Evolutionary conservation across 2,888 invertebrate species (phyloP), one percentile per base, ranked within the genome.

Genomic region (Andrena bicolor): DNA sequence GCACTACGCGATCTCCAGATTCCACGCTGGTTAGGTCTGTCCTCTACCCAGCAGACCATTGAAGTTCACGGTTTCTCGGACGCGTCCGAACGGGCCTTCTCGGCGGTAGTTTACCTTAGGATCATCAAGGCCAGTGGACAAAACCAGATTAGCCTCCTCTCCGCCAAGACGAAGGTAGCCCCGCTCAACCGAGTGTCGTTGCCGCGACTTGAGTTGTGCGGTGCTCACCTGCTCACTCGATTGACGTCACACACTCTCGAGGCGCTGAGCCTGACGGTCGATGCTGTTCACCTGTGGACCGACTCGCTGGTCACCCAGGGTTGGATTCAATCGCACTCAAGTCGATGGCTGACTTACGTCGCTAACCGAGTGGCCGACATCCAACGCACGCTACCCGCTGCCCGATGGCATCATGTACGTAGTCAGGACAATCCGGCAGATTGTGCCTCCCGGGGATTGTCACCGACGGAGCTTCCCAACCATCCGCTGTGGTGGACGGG

Each of bases 11-110:
- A 26, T 2, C 1, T 26, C 2, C 26, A 26, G 2, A 26, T 26
- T 26, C 26, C 26, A 1, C 26, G 26, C 1, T 26, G 26, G 26
- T 26, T 26, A 2, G 26, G 26, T 2, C 26, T 32, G 10, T 13
- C 56, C 13, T 60, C 60, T 28, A 10, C 0, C 13, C 1, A 13
- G 10, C 1, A 16, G 1, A 6, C 1, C 0, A 56, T 84, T 0
- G 75, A 87, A 69, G 28, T 86, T 0, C 86, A 86, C 35, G 84
- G 81, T 0, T 87, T 85, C 66, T 81, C 84, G 10, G 86, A 85
- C 48, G 86, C 84, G 0, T 86, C 83, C 2, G 80, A 84, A 23
- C 30, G 77, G 0, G 86, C 84, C 0, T 84, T 85, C 76, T 63
- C 79, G 23, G 85, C 85, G 0, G 80, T 76, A 0, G 53, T 81